phyloP scores from a whole-genome alignment of 2,888 invertebrate genomes.

The Cistogaster globosa region DNA sequence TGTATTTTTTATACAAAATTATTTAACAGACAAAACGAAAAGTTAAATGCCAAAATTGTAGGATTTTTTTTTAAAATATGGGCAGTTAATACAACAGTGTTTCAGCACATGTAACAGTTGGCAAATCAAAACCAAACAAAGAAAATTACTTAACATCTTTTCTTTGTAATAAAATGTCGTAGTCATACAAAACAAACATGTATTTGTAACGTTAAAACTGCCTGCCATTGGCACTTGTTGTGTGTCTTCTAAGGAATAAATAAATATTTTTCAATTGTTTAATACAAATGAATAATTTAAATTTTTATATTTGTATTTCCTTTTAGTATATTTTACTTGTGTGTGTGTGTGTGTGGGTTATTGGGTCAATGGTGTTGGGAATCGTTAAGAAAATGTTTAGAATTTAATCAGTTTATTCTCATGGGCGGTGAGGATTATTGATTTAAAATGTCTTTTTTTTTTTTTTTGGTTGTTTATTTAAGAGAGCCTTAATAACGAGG shows the following conservation, averaged over 20 bases:
- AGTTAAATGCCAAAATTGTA: not conserved
- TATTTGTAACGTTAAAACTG: not conserved
- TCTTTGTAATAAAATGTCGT: conserved; percentile 10
- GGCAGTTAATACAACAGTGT: conserved; percentile 7
- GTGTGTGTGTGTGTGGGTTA: conserved; percentile 21
- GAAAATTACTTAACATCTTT: conserved; percentile 42
- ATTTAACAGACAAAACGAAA: conserved; percentile 1
- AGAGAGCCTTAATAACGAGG: too few relatives aligned
- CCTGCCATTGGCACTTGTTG: conserved; percentile 37
- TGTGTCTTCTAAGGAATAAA: conserved; percentile 3
- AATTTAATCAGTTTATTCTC: not conserved
- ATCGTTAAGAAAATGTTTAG: not conserved
- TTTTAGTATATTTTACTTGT: not conserved
- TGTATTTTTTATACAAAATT: not conserved
- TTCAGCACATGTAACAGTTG: conserved; percentile 40
- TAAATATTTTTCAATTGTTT: conserved; percentile 26
- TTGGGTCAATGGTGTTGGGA: conserved; percentile 35
- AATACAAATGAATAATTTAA: conserved; percentile 20
- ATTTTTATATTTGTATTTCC: not conserved
- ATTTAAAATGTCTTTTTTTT: not conserved
- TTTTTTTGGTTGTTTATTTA: too few relatives aligned
- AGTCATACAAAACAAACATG: not conserved
- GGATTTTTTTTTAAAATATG: not conserved
- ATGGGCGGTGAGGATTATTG: not conserved
- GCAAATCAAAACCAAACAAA: conserved; percentile 6